A percentile compares a stretch with the other conserved stretches of the same genome.
phyloP scores from a whole-genome alignment of 2,113 vertebrate species.

The Larimichthys crocea region DNA sequence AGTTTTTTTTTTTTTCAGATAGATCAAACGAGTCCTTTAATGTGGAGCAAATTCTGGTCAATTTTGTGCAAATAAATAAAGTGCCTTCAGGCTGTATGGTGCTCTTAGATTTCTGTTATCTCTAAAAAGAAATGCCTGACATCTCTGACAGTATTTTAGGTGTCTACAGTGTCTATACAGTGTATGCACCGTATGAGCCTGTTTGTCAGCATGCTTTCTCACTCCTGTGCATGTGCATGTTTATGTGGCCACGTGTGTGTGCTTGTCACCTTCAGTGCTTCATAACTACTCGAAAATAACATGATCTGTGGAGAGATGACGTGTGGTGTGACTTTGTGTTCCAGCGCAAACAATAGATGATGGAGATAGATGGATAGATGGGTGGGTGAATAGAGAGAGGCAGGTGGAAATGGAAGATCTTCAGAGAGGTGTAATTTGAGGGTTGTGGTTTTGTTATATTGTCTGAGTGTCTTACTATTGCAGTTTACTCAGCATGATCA shows the following conservation, averaged over 20 bases:
- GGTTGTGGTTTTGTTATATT: neutral
- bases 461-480: neutral
- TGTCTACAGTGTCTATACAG: too few species aligned
- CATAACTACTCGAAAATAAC: slow-evolving; percentile 41
- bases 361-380: neutral
- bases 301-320: slow-evolving; percentile 5
- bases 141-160: too few species aligned
- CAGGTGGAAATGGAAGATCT: slow-evolving; percentile 15
- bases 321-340: neutral
- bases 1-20: too few species aligned
- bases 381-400: neutral
- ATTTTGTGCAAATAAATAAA: too few species aligned
- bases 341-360: slow-evolving; percentile 1
- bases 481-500: neutral
- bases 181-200: slow-evolving; percentile 4
- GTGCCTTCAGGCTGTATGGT: too few species aligned
- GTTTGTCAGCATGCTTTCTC: slow-evolving; percentile 24
- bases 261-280: slow-evolving; percentile 22
- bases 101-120: too few species aligned
- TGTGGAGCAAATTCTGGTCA: too few species aligned
- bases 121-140: too few species aligned
- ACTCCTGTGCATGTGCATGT: neutral
- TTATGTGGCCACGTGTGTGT: neutral
- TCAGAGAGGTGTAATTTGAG: slow-evolving; percentile 32
- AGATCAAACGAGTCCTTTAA: too few species aligned